Evolutionary conservation across 1,140 invertebrate genomes (phyloP).

Genomic region (Ridgeia piscesae): DNA sequence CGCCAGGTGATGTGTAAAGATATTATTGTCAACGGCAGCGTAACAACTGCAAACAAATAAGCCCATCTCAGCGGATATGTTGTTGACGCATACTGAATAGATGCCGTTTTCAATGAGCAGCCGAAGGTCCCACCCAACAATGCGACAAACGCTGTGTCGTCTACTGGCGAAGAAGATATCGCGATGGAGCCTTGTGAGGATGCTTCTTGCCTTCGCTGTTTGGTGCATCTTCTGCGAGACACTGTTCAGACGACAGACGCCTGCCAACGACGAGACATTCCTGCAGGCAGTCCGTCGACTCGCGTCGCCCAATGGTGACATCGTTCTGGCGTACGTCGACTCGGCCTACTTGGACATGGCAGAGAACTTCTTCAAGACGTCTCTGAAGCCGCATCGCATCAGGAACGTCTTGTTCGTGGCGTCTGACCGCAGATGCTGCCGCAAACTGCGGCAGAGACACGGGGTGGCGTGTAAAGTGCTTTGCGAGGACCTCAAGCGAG

Average conservation of each 20-base stretch:
- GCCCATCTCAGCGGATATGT: too few relatives aligned
- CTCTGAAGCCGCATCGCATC: conserved; percentile 21
- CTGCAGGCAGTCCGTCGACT: neutral
- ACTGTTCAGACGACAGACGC: too few relatives aligned
- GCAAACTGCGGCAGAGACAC: neutral
- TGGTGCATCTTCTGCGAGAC: too few relatives aligned
- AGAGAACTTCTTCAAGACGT: conserved; percentile 25
- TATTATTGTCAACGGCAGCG: neutral
- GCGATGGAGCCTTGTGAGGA: too few relatives aligned
- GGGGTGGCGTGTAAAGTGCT: neutral
- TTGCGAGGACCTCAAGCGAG: conserved; percentile 17
- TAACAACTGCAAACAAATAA: too few relatives aligned
- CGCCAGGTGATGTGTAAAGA: neutral
- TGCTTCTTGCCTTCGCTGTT: too few relatives aligned
- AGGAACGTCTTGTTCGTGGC: conserved; percentile 24
- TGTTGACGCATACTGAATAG: neutral
- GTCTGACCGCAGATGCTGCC: conserved; percentile 8
- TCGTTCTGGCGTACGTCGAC: conserved; percentile 27
- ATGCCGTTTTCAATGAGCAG: neutral
- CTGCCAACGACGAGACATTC: neutral
- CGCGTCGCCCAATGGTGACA: neutral
- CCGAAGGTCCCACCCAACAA: too few relatives aligned
- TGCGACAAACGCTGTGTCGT: too few relatives aligned
- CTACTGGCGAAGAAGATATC: too few relatives aligned
- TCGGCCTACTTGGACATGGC: conserved; percentile 24